These are phyloP conservation scores for Fistularia commersonii DNA, from an alignment of 2,797 vertebrate genomes.

Conservation along the genomic window DNA sequence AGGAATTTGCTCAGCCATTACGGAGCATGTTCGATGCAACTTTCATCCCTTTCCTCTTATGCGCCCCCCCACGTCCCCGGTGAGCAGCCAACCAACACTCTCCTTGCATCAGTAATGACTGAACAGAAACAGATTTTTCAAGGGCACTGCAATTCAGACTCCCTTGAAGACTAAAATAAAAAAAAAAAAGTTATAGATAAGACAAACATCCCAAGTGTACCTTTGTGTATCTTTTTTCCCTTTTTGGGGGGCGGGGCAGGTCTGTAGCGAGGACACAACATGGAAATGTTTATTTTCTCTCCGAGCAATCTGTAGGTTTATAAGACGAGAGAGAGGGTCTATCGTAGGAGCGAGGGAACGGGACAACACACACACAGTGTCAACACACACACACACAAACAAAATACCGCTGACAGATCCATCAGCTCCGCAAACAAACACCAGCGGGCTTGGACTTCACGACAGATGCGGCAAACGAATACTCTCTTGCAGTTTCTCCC, in stretches of 20 bases:
- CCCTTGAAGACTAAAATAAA: constrained; percentile 7
- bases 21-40: constrained; percentile 46
- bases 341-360: constrained; percentile 1
- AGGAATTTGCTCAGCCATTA: constrained; percentile 55
- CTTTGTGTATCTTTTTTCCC: constrained; percentile 13
- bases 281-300: constrained; percentile 34
- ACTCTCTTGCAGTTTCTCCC: not conserved
- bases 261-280: constrained; percentile 43
- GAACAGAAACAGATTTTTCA: constrained; percentile 35
- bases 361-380: constrained; percentile 1
- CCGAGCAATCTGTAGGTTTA: constrained; percentile 15
- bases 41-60: constrained; percentile 43
- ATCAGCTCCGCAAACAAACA: constrained; percentile 25
- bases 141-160: constrained; percentile 27
- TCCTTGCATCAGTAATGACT: constrained; percentile 38
- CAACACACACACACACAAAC: constrained; percentile 10
- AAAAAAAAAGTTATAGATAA: constrained; percentile 13
- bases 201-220: constrained; percentile 15
- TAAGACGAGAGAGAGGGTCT: constrained; percentile 9
- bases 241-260: constrained; percentile 9
- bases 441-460: not conserved
- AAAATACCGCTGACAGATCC: constrained; percentile 5
- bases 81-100: constrained; percentile 17
- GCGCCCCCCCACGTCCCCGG: constrained; percentile 9
- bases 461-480: not conserved